Evolutionary conservation across 2,888 invertebrate species (phyloP).

Genomic region (Bugulina stolonifera): DNA sequence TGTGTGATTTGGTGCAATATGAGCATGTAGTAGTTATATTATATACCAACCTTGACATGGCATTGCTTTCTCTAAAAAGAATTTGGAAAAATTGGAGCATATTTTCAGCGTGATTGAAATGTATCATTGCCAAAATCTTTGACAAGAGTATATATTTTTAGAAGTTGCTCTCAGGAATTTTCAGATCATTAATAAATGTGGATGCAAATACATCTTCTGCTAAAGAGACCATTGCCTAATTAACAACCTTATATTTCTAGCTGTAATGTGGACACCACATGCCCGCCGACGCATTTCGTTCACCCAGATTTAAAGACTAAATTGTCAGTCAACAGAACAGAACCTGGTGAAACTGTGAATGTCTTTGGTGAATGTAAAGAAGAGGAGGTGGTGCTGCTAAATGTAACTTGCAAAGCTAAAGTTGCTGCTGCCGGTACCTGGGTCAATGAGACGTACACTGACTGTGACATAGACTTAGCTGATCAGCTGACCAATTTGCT

Average conservation of each 20-base stretch:
- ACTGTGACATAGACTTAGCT: background rate
- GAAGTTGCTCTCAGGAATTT: no score
- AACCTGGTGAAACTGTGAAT: background rate
- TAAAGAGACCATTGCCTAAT: no score
- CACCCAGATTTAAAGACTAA: constrained; percentile 8
- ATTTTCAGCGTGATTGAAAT: no score
- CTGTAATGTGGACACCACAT: background rate
- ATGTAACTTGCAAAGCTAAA: background rate
- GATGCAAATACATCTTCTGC: no score
- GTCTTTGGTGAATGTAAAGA: background rate
- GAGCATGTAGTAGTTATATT: no score
- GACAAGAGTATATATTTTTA: no score
- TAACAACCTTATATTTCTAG: background rate
- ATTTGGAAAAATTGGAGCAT: no score
- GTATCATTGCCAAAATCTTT: no score
- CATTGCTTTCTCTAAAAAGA: no score
- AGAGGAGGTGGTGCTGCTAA: background rate
- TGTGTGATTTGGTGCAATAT: no score
- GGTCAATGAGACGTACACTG: background rate
- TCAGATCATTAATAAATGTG: no score
- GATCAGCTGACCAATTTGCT: constrained; percentile 15
- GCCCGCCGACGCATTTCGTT: background rate
- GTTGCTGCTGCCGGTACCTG: background rate
- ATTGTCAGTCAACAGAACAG: background rate
- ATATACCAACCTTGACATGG: no score